Conservation (phyloP, 2,113 vertebrate species). For the Oplegnathus fasciatus region DNA sequence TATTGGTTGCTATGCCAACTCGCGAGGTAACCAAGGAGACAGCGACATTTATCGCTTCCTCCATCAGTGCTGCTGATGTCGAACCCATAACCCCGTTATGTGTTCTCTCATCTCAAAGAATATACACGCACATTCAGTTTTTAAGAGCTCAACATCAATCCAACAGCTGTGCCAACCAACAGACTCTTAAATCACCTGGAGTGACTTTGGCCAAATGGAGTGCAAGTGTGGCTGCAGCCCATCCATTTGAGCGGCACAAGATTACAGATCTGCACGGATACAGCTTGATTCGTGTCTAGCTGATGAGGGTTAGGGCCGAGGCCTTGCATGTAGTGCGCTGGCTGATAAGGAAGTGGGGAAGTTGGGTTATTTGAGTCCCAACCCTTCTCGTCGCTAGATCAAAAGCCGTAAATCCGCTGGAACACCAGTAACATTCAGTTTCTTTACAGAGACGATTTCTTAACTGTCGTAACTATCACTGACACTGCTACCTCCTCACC, state of each 20-base stretch:
- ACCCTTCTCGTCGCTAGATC: background rate
- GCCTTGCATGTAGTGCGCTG: background rate
- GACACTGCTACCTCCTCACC: too few relatives aligned
- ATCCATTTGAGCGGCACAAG: constrained; percentile 4
- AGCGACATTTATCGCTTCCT: background rate
- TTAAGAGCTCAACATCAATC: background rate
- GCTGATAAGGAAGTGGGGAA: constrained; percentile 20
- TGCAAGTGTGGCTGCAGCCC: background rate
- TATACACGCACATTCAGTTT: background rate
- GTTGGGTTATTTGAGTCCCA: background rate
- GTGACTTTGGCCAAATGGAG: background rate
- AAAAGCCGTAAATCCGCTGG: background rate
- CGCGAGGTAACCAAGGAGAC: constrained; percentile 19
- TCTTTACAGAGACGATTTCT: background rate
- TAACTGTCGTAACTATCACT: background rate
- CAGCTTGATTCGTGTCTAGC: constrained; percentile 18
- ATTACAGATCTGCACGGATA: constrained; percentile 18
- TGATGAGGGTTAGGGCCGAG: constrained; percentile 4
- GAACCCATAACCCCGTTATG: background rate
- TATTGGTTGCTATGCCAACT: constrained; percentile 39
- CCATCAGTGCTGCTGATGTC: background rate
- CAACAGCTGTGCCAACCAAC: background rate
- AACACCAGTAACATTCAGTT: too few relatives aligned
- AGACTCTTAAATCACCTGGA: constrained; percentile 4
- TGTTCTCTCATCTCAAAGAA: background rate